These are phyloP conservation scores for Strigops habroptila DNA, from an alignment of 2,113 vertebrate genomes.

Conservation along the genomic window DNA sequence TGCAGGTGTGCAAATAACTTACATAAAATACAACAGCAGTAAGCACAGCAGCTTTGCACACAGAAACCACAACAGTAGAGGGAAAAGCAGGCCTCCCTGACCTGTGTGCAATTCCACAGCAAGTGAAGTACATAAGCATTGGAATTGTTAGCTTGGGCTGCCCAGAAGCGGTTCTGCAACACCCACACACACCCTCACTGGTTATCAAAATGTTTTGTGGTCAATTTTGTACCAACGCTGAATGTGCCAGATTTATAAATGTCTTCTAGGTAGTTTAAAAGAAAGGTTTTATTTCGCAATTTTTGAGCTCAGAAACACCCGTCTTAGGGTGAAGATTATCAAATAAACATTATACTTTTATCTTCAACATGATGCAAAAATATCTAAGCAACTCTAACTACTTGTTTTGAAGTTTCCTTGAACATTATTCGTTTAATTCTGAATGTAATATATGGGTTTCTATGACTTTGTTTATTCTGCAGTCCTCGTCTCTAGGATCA, in stretches of 20 bases:
- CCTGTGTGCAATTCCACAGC: not conserved
- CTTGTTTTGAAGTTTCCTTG: not conserved
- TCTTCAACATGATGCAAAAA: not conserved
- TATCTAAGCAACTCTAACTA: not conserved
- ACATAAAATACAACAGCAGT: not conserved
- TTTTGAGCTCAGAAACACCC: not conserved
- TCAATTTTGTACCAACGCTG: not conserved
- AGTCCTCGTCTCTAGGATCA: not conserved
- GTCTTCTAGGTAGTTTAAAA: not conserved
- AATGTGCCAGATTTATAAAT: not conserved
- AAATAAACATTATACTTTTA: not conserved
- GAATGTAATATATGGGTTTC: not conserved
- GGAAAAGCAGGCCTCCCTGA: not conserved
- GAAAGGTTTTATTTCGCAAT: not conserved
- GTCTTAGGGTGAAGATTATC: not conserved
- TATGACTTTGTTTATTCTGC: not conserved
- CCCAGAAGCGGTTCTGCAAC: not conserved
- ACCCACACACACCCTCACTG: not conserved
- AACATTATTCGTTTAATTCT: not conserved
- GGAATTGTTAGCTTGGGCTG: not conserved
- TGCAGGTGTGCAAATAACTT: not conserved
- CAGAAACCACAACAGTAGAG: not conserved
- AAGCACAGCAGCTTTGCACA: not conserved
- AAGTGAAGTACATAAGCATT: not conserved
- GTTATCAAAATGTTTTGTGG: not conserved